These are phyloP conservation scores for Pycnomerus fuliginosus DNA, from an alignment of 2,888 invertebrate genomes.

Conservation along the genomic window DNA sequence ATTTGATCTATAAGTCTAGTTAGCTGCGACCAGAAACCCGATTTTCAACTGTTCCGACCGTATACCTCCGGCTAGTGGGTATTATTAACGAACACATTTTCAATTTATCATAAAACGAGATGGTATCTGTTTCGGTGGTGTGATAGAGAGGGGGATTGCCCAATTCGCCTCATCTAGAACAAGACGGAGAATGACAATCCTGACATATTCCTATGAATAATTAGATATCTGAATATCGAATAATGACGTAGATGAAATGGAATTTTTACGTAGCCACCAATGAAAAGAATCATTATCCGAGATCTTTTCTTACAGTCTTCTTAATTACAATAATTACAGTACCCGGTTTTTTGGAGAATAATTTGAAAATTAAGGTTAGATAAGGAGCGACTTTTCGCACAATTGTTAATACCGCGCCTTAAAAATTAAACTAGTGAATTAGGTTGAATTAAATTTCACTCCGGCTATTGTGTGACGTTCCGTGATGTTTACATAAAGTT, in stretches of 20 bases:
- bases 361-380: constrained; percentile 1
- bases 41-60: constrained; percentile 18
- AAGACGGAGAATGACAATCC: constrained; percentile 27
- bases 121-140: constrained; percentile 34
- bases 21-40: constrained; percentile 17
- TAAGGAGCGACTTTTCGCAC: too few relatives aligned
- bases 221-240: constrained; percentile 45
- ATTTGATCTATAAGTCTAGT: constrained; percentile 19
- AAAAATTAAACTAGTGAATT: too few relatives aligned
- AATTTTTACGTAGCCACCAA: constrained; percentile 32
- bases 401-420: not conserved
- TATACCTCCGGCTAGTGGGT: constrained; percentile 20
- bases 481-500: too few relatives aligned
- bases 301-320: too few relatives aligned
- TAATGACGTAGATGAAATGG: constrained; percentile 38
- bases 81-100: constrained; percentile 44
- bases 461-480: too few relatives aligned
- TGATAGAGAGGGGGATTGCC: constrained; percentile 21
- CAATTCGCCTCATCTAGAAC: not conserved
- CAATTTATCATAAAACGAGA: constrained; percentile 46
- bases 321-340: too few relatives aligned
- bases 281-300: constrained; percentile 10
- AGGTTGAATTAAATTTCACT: too few relatives aligned
- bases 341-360: too few relatives aligned
- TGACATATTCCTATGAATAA: constrained; percentile 42